Base-by-base conservation (phyloP, 2,888 invertebrate species). In the Hypolimnas misippus region DNA sequence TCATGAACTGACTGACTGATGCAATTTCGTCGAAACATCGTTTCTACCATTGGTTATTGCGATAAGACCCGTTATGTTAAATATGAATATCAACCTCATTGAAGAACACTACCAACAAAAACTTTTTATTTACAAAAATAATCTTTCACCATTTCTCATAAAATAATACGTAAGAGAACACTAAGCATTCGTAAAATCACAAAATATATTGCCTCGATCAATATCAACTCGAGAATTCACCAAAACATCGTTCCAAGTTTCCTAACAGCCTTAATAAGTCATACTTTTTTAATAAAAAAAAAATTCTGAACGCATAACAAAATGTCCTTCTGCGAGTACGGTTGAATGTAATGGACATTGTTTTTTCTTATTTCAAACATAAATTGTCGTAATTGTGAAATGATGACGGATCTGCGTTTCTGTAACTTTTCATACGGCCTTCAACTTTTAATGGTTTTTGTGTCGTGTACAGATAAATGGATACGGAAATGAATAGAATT, bases 251-350 rank as follows among this genome's bases (percentile, higher is more conserved):
- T 53, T 62, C 40, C 49, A 40, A 63, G 57, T 70, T 68, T 67
- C 64, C 66, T 69, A 71, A 72, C 71, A 72, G 66, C 66, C 62
- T 63, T 67, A 59, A 67, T 68, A 71, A 68, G 70, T 72, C 70
- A 67, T 67, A 70, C 65, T 69, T 68, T 70, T 71, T 72, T 70
- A 69, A 72, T 68, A 68, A 70, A 70, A 68, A 68, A 68, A 70
- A 70, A 68, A 68, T 33, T 53, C 46, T 59, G 54, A 54, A 57
- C 65, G 67, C 55, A 50, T 62, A 69, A 71, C 67, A 63, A 64
- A 55, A 17, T 56, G 31, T 21, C 42, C 42, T 44, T 50, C 38
- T 8, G 10, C 35, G 12, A 6, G 8, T 35, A 25, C 25, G 5
- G 2, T 25, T 25, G 25, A 25, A 25, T 25, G 5, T 3, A 25